A percentile compares a stretch with the other conserved stretches of the same genome.
phyloP scores from a whole-genome alignment of 1,140 invertebrate species.

The Euura saliciscinereae region DNA sequence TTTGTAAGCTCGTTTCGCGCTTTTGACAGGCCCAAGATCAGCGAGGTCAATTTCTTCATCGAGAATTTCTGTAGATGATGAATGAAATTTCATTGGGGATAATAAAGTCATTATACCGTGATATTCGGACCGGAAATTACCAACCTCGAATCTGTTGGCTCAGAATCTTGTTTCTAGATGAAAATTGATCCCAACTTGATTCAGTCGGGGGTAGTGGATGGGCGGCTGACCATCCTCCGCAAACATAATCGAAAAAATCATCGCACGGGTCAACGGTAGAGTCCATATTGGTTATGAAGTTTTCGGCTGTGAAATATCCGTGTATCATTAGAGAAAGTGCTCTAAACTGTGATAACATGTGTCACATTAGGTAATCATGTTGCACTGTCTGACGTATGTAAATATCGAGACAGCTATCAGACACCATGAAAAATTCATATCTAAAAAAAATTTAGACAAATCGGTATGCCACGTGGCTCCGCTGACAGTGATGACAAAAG shows the following conservation, averaged over 20 bases:
- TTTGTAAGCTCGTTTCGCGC: constrained; percentile 27
- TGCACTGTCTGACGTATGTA: no score
- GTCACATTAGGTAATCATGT: no score
- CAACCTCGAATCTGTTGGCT: constrained; percentile 48
- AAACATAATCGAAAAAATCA: constrained; percentile 60
- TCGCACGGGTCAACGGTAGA: constrained; percentile 51
- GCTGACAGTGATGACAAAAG: no score
- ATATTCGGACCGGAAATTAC: neutral
- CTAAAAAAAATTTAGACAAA: no score
- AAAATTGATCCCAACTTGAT: constrained; percentile 47
- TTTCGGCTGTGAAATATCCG: constrained; percentile 17
- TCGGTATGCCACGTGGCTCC: no score
- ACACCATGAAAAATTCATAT: no score
- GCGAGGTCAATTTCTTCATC: constrained; percentile 13
- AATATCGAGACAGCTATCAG: no score
- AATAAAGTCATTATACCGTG: neutral
- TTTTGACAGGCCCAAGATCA: constrained; percentile 28
- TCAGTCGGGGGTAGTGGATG: constrained; percentile 47
- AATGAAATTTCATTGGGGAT: neutral
- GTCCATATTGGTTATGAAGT: constrained; percentile 38
- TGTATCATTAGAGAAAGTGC: neutral
- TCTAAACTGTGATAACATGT: no score
- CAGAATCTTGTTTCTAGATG: constrained; percentile 47
- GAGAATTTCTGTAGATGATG: neutral
- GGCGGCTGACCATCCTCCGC: constrained; percentile 55